These are phyloP conservation scores for Acrocephalus kingi DNA, from an alignment of 2,113 vertebrate species.

Conservation along the genomic window DNA sequence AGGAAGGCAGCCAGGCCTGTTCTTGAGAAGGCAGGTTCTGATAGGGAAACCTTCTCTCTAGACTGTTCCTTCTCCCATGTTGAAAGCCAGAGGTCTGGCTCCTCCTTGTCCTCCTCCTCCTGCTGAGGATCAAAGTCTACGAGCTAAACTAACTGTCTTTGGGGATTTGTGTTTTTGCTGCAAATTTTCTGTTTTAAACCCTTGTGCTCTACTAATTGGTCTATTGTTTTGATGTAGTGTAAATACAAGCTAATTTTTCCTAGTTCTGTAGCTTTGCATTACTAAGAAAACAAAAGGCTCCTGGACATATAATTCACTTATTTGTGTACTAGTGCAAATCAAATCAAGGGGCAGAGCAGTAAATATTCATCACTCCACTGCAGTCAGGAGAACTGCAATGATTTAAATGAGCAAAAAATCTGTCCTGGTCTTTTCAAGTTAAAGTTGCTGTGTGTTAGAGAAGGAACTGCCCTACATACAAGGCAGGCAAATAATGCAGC, in stretches of 20 bases:
- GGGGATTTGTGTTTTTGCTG: neutral
- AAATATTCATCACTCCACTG: neutral
- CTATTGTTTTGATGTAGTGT: neutral
- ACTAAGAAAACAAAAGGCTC: neutral
- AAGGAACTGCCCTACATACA: neutral
- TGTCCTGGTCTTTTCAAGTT: neutral
- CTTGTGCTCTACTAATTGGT: neutral
- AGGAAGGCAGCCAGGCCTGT: neutral
- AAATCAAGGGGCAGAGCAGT: neutral
- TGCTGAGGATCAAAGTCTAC: neutral
- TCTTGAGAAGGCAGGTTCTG: neutral
- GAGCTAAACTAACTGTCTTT: neutral
- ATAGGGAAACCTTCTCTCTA: neutral
- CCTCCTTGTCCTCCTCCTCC: neutral
- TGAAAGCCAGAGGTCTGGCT: neutral
- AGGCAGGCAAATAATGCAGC: neutral
- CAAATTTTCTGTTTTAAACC: neutral
- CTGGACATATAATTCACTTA: neutral
- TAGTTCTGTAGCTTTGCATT: neutral
- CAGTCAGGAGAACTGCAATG: neutral
- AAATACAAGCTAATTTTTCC: neutral
- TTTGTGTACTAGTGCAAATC: neutral
- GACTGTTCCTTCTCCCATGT: neutral
- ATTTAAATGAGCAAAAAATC: neutral
- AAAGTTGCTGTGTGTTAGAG: neutral